phyloP scores from a whole-genome alignment of 2,797 vertebrate species.

The Pangasius djambal region DNA sequence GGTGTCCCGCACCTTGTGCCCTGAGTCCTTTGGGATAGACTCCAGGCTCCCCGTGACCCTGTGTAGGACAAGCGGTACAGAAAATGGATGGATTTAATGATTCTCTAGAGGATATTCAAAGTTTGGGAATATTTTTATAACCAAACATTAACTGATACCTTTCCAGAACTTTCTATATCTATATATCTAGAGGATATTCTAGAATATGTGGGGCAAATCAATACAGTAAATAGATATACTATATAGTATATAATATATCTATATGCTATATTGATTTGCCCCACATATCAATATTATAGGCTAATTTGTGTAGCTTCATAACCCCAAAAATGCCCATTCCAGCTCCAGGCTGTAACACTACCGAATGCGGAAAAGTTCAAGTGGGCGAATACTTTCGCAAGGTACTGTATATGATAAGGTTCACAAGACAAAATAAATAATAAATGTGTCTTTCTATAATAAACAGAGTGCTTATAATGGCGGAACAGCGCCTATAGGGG shows the following conservation, averaged over 20 bases:
- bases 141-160: neutral
- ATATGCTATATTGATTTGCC: neutral
- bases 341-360: neutral
- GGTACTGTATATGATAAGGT: neutral
- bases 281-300: neutral
- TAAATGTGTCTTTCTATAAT: neutral
- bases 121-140: neutral
- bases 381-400: neutral
- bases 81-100: neutral
- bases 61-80: no score
- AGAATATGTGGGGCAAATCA: no score
- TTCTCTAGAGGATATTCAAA: neutral
- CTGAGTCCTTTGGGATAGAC: no score
- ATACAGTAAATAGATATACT: no score
- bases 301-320: neutral
- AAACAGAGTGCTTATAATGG: slow-evolving; percentile 62
- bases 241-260: neutral
- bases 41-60: no score
- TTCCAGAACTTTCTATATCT: neutral
- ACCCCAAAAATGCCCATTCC: neutral
- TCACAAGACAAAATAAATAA: neutral
- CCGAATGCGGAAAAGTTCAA: neutral
- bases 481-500: slow-evolving; percentile 59
- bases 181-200: no score
- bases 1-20: no score